phyloP scores from a whole-genome alignment of 2,113 vertebrate species.

The Oxyruncus cristatus region DNA sequence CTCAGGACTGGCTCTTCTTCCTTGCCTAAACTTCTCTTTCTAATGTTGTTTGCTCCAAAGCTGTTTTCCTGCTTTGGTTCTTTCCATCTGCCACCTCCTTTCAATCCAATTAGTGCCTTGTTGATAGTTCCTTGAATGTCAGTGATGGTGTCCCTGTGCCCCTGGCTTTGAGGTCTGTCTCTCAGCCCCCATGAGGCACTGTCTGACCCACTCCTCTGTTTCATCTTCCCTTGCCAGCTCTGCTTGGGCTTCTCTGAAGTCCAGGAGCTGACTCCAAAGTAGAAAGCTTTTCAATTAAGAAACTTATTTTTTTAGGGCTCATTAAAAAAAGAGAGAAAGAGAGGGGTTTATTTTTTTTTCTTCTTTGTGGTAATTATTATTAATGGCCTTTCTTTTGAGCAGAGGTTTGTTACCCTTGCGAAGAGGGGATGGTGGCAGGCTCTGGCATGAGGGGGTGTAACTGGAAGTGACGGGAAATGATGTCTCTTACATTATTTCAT shows the following conservation, averaged over 20 bases:
- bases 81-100: background rate
- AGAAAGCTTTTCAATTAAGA: conserved; percentile 69
- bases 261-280: conserved; percentile 27
- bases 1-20: background rate
- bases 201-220: conserved; percentile 28
- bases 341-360: background rate
- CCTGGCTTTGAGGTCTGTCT: conserved; percentile 4
- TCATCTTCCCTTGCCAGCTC: background rate
- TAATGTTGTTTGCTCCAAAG: conserved; percentile 9
- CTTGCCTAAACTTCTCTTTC: background rate
- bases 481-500: background rate
- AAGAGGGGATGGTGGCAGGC: background rate
- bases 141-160: background rate
- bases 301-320: conserved; percentile 50
- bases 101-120: conserved; percentile 58
- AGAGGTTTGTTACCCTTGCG: background rate
- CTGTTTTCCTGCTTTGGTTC: conserved; percentile 9
- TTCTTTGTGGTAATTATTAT: conserved; percentile 47
- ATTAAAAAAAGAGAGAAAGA: conserved; percentile 57
- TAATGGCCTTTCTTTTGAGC: conserved; percentile 29
- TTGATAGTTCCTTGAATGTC: conserved; percentile 2
- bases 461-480: background rate
- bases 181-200: background rate
- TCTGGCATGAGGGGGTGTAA: background rate
- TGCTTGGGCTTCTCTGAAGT: conserved; percentile 40